phyloP scores from a whole-genome alignment of 2,797 vertebrate genomes.

The Peromyscus nudipes region DNA sequence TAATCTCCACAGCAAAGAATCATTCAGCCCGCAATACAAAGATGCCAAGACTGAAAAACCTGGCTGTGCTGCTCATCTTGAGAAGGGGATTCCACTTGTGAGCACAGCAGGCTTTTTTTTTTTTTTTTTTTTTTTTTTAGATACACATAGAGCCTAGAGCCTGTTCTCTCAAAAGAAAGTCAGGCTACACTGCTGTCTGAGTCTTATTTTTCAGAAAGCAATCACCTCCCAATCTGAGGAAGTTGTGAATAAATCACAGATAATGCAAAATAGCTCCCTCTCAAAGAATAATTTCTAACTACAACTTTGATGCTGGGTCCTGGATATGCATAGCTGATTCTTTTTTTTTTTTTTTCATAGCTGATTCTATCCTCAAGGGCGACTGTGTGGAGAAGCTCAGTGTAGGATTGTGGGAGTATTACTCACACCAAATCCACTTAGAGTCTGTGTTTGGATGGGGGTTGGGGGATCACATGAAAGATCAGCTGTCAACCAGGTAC shows the following conservation, averaged over 20 bases:
- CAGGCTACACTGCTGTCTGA: background rate
- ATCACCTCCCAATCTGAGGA: background rate
- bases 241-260: background rate
- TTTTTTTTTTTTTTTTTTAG: background rate
- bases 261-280: slow-evolving; percentile 24
- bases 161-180: background rate
- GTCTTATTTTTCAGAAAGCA: slow-evolving; percentile 24
- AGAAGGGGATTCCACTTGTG: background rate
- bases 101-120: background rate
- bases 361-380: background rate
- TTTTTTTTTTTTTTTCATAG: background rate
- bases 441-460: background rate
- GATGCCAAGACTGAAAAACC: background rate
- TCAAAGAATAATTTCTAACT: slow-evolving; percentile 26
- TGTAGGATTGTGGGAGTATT: background rate
- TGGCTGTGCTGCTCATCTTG: background rate
- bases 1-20: background rate
- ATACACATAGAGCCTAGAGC: background rate
- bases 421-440: background rate
- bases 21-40: background rate
- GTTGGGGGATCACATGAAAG: background rate
- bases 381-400: background rate
- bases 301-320: slow-evolving; percentile 33
- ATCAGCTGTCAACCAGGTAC: background rate
- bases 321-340: background rate